phyloP scores from a whole-genome alignment of 1,140 invertebrate genomes.

The Cryptotermes secundus region DNA sequence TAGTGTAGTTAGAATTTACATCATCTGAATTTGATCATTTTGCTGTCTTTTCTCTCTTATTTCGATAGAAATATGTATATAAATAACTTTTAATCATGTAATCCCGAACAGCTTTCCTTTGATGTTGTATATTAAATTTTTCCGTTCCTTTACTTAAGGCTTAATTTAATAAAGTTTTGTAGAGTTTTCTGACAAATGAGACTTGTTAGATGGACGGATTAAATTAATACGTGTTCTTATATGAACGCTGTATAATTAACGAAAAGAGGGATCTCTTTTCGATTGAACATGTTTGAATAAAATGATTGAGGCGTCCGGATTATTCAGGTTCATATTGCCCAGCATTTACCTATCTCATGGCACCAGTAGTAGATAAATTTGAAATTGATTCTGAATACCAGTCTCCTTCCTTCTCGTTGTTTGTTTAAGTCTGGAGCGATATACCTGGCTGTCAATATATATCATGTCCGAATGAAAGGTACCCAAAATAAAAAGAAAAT shows the following conservation, averaged over 20 bases:
- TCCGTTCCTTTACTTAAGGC: background rate
- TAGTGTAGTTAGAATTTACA: background rate
- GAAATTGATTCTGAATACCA: too few relatives aligned
- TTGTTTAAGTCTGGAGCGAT: too few relatives aligned
- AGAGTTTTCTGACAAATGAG: background rate
- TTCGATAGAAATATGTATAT: background rate
- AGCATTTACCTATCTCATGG: too few relatives aligned
- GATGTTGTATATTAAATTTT: background rate
- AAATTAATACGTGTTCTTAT: background rate
- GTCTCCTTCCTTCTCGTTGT: too few relatives aligned
- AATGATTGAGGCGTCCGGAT: background rate
- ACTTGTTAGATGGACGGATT: background rate
- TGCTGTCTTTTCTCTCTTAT: background rate
- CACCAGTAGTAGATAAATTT: too few relatives aligned
- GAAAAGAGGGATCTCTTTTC: background rate
- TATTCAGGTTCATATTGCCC: background rate
- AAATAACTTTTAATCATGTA: conserved; percentile 18
- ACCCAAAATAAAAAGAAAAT: too few relatives aligned
- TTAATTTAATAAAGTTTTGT: background rate
- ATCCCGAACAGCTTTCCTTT: conserved; percentile 4
- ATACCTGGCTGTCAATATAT: too few relatives aligned
- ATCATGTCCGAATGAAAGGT: too few relatives aligned
- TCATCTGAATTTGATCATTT: background rate
- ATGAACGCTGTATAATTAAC: background rate
- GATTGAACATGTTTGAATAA: background rate